Conservation (phyloP, 2,888 invertebrate genomes). For the Scrobipalpa costella region DNA sequence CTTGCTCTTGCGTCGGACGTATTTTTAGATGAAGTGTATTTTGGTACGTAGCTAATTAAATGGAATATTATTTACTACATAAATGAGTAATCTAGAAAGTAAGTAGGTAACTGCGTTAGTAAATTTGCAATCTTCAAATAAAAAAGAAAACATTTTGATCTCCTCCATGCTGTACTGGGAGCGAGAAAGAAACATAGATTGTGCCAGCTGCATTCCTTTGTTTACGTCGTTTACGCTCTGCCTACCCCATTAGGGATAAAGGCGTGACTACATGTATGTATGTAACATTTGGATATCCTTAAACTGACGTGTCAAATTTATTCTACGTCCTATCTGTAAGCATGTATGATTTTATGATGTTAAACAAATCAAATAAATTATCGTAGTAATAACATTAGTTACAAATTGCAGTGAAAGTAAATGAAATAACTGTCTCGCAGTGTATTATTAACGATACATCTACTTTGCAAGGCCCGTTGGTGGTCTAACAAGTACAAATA, state of each 20-base stretch:
- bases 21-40: constrained; percentile 12
- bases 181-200: too few species aligned
- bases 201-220: too few species aligned
- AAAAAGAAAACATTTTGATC: too few species aligned
- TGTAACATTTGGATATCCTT: too few species aligned
- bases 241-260: too few species aligned
- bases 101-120: too few species aligned
- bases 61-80: neutral
- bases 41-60: neutral
- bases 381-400: neutral
- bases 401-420: neutral
- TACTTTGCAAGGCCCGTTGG: neutral
- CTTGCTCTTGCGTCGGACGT: neutral
- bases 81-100: too few species aligned
- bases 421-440: neutral
- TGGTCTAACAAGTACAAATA: constrained; percentile 3
- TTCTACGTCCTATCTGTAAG: neutral
- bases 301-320: too few species aligned
- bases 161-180: too few species aligned
- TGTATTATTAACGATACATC: constrained; percentile 2
- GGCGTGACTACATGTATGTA: too few species aligned
- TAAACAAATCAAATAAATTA: neutral
- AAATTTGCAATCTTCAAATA: too few species aligned
- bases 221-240: too few species aligned
- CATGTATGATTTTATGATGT: neutral